Percentiles rank a stretch among this genome's conserved stretches.
Conservation (phyloP, 2,888 invertebrate genomes). For the Cephus runcator region DNA sequence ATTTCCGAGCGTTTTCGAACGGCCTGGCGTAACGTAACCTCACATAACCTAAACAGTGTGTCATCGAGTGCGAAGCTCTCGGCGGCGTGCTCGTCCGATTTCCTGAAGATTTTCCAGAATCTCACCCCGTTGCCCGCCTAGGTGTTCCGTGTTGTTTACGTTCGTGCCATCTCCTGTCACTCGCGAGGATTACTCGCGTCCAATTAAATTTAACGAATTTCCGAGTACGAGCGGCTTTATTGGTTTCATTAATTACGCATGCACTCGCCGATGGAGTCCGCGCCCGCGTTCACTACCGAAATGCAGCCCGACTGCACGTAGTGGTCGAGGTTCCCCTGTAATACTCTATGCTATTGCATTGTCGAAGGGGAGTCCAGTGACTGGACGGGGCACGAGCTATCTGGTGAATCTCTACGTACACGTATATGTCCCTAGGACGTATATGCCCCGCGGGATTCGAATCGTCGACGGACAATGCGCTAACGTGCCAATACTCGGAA, state of each 20-base stretch:
- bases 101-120: neutral
- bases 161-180: neutral
- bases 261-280: constrained; percentile 28
- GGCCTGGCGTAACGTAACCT: neutral
- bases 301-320: constrained; percentile 7
- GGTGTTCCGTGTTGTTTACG: neutral
- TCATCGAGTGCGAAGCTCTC: neutral
- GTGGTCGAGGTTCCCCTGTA: neutral
- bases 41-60: neutral
- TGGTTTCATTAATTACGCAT: constrained; percentile 63
- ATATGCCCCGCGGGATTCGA: constrained; percentile 47
- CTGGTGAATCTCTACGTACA: constrained; percentile 22
- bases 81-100: neutral
- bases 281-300: constrained; percentile 3
- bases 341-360: neutral
- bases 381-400: constrained; percentile 25
- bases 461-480: constrained; percentile 26
- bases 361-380: constrained; percentile 31
- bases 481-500: constrained; percentile 56
- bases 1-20: neutral
- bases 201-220: constrained; percentile 65
- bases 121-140: neutral
- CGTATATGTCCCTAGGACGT: neutral
- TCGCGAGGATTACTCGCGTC: constrained; percentile 55
- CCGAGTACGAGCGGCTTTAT: constrained; percentile 52